phyloP scores from a whole-genome alignment of 2,888 invertebrate genomes.

The Plagodis dolabraria region DNA sequence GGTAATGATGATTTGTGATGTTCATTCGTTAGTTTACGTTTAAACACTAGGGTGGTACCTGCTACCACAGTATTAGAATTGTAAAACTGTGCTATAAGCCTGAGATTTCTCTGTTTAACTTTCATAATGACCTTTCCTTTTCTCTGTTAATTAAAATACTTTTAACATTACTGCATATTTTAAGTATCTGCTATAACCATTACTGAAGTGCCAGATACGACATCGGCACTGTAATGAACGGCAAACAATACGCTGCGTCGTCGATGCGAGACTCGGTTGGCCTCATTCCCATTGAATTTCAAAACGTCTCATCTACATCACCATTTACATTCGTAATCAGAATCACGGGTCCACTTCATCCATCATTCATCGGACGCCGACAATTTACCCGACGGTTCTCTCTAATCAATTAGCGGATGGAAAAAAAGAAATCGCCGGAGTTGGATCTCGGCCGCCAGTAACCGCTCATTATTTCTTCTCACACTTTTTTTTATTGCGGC shows the following conservation, averaged over 20 bases:
- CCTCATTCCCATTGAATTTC: constrained; percentile 67
- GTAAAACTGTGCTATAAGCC: no score
- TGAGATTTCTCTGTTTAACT: no score
- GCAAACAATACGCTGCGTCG: constrained; percentile 21
- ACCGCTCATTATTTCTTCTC: constrained; percentile 85
- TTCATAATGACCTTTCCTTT: no score
- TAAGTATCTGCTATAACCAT: no score
- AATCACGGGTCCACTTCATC: constrained; percentile 69
- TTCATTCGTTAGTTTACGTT: no score
- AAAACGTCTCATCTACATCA: constrained; percentile 71
- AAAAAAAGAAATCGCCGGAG: constrained; percentile 70
- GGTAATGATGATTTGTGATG: no score
- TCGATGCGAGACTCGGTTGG: constrained; percentile 59
- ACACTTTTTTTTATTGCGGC: constrained; percentile 83
- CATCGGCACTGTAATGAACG: constrained; percentile 23
- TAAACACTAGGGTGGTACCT: no score
- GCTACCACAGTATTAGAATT: no score
- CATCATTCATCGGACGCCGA: constrained; percentile 69
- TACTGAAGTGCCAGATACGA: constrained; percentile 1
- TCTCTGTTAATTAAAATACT: no score
- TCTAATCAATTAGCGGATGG: constrained; percentile 79
- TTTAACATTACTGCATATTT: no score
- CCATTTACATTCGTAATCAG: constrained; percentile 78
- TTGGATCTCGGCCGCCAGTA: constrained; percentile 75
- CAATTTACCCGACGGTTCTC: constrained; percentile 55